These are phyloP conservation scores for Eupithecia subfuscata DNA, from an alignment of 2,888 invertebrate genomes.

Conservation along the genomic window DNA sequence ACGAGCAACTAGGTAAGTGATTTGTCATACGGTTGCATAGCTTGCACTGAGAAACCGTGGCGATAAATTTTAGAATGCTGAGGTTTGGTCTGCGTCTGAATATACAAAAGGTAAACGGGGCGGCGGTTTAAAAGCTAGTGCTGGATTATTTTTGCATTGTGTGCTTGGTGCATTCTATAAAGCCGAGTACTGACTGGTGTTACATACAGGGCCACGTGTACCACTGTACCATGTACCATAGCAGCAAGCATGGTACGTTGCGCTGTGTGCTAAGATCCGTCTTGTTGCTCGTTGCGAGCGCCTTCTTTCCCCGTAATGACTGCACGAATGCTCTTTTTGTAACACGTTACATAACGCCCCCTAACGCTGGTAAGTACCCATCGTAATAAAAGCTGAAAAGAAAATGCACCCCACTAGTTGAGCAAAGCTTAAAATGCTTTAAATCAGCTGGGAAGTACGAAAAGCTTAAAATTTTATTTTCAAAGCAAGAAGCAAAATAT, in stretches of 20 bases:
- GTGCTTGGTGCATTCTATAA: not conserved
- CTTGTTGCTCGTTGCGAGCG: not conserved
- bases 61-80: constrained; percentile 30
- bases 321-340: not conserved
- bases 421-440: not conserved
- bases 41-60: constrained; percentile 41
- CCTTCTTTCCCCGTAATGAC: not conserved
- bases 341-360: not conserved
- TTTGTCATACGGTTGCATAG: constrained; percentile 53
- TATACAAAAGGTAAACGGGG: constrained; percentile 11
- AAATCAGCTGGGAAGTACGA: not conserved
- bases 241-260: not conserved
- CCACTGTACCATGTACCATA: too few species aligned
- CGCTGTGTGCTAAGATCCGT: not conserved
- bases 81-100: constrained; percentile 25
- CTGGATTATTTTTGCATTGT: constrained; percentile 8
- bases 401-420: not conserved
- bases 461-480: not conserved
- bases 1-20: constrained; percentile 50
- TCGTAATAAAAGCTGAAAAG: not conserved
- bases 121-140: constrained; percentile 8
- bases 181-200: not conserved
- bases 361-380: not conserved
- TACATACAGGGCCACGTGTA: not conserved
- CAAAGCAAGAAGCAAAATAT: too few species aligned